These are phyloP conservation scores for Ophioninae sp. DNA, from an alignment of 2,888 invertebrate genomes.

Conservation along the genomic window DNA sequence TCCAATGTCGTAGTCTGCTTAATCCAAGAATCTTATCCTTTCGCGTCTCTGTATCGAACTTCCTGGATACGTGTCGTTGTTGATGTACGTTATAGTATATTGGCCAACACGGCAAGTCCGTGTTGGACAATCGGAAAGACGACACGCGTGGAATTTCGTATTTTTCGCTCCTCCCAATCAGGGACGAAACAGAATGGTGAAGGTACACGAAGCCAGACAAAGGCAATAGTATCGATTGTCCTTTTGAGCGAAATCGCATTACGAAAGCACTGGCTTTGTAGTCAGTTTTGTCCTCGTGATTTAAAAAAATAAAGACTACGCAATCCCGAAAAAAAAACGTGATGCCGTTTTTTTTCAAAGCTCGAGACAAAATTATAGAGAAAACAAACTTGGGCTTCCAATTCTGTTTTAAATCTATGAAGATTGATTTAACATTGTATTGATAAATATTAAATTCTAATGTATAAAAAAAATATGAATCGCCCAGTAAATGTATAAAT, in stretches of 20 bases:
- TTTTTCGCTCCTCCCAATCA: conserved; percentile 35
- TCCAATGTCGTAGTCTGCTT: conserved; percentile 56
- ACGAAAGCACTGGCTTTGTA: background rate
- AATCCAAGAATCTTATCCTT: conserved; percentile 59
- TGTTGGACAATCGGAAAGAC: conserved; percentile 53
- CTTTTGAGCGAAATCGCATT: conserved; percentile 5
- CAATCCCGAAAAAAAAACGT: background rate
- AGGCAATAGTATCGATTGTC: background rate
- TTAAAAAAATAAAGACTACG: background rate
- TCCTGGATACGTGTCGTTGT: conserved; percentile 39
- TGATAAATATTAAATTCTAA: background rate
- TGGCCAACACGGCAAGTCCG: conserved; percentile 31
- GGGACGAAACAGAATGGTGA: conserved; percentile 21
- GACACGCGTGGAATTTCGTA: conserved; percentile 70
- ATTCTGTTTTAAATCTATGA: background rate
- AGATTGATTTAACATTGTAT: background rate
- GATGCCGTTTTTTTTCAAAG: background rate
- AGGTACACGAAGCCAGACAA: background rate
- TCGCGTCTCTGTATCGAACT: conserved; percentile 27
- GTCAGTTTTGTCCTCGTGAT: background rate
- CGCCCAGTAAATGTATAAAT: no score
- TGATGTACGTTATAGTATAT: conserved; percentile 36
- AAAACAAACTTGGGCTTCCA: background rate
- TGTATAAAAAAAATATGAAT: no score
- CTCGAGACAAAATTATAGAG: background rate